Base-by-base conservation (phyloP, 2,888 invertebrate species). In the Tenthredo distinguenda region DNA sequence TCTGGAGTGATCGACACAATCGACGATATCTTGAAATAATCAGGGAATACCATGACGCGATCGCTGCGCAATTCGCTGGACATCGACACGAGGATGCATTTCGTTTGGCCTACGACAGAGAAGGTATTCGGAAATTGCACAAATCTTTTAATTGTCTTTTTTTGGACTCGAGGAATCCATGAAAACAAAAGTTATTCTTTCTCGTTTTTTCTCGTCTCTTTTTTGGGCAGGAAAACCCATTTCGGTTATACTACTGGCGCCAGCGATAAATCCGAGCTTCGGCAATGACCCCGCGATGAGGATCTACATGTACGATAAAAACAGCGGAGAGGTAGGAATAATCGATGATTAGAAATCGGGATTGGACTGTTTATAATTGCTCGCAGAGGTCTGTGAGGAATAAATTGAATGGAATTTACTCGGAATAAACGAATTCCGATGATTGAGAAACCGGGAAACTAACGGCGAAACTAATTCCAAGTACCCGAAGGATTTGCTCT, bases 31-130 rank as follows among this genome's bases (percentile, higher is more conserved):
- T 85, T 18, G 12, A 58, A 31, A 50, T 85, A 65, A 81, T 85
- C 12, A 31, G 40, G 34, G 37, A 47, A 34, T 85, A n/a, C 21
- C 62, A 47, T 34, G 85, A 79, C 47, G 85, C 37, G 2, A 65
- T 85, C 21, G 79, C 47, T 31, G 79, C 65, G 15, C 85, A 85
- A 85, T 85, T 85, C 68, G 85, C 85, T 5, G 79, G 85, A 65
- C 85, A 85, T 40, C 26, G 74, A 55, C 79, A 50, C 65, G 50
- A 68, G 50, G 85, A 85, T 47, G 68, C 65, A 9, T 85, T 85
- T 34, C 58, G 85, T n/a, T 47, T 85, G 47, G 65, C 79, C 0
- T 85, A 85, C 47, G 26, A 81, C 40, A 43, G 40, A 81, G 34
- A 40, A 81, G 81, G 85, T 81, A 77, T 31, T 31, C 15, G 6